phyloP scores from a whole-genome alignment of 2,797 vertebrate species.

The Coregonus suidteri region DNA sequence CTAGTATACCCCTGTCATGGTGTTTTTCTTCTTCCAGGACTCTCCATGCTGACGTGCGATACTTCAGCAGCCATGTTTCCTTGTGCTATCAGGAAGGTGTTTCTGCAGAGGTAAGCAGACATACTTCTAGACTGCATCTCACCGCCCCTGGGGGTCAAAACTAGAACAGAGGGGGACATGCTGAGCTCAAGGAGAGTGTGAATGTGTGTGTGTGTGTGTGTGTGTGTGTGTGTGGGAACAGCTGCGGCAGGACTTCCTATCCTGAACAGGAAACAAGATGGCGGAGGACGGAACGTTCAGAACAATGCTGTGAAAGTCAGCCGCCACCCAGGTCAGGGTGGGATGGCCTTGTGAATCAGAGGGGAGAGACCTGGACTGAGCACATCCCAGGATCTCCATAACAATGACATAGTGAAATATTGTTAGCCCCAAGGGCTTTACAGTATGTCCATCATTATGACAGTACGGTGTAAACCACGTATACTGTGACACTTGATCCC shows the following conservation, averaged over 20 bases:
- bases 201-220: not conserved
- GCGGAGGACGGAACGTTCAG: conserved; percentile 54
- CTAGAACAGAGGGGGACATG: conserved; percentile 64
- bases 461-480: conserved; percentile 5
- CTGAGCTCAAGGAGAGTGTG: conserved; percentile 48
- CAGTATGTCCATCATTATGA: not conserved
- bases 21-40: not conserved
- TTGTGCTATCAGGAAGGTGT: conserved; percentile 2
- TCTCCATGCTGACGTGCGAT: too few species aligned
- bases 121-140: conserved; percentile 53
- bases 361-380: conserved; percentile 42
- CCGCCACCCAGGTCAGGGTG: conserved; percentile 72
- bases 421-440: conserved; percentile 8
- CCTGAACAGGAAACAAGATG: conserved; percentile 73
- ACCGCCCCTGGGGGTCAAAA: conserved; percentile 64
- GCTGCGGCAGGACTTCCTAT: conserved; percentile 73
- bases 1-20: not conserved
- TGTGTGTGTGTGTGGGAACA: conserved; percentile 54
- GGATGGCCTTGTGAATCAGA: conserved; percentile 57
- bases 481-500: not conserved
- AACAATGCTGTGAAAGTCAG: conserved; percentile 80
- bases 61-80: too few species aligned
- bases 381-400: conserved; percentile 45
- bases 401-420: conserved; percentile 33
- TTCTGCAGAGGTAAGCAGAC: conserved; percentile 60